phyloP scores from a whole-genome alignment of 2,113 vertebrate genomes.

The Damaliscus lunatus region DNA sequence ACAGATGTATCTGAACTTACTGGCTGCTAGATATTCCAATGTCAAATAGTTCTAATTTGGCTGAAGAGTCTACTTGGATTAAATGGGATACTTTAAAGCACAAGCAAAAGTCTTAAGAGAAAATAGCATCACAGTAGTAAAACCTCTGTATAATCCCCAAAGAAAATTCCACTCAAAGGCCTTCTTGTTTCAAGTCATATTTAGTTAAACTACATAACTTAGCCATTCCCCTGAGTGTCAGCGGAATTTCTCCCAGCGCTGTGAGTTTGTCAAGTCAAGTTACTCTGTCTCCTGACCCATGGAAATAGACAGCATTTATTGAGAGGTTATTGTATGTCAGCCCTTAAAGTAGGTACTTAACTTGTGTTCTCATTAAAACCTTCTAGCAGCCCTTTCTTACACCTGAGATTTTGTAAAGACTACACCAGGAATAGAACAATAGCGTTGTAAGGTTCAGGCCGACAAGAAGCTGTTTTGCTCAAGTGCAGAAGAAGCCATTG shows the following conservation, averaged over 20 bases:
- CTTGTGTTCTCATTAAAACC: not conserved
- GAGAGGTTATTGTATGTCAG: not conserved
- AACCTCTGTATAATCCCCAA: not conserved
- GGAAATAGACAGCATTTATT: not conserved
- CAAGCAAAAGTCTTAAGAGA: slow-evolving; percentile 15
- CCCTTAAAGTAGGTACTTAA: not conserved
- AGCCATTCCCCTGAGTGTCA: slow-evolving; percentile 1
- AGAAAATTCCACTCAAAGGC: not conserved
- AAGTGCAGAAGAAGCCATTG: not conserved
- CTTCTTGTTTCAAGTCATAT: slow-evolving; percentile 24
- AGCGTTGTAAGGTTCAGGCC: not conserved
- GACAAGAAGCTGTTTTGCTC: not conserved
- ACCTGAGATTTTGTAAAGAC: not conserved
- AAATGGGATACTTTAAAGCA: slow-evolving; percentile 22
- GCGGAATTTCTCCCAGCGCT: slow-evolving; percentile 16
- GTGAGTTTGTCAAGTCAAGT: slow-evolving; percentile 33
- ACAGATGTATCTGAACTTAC: not conserved
- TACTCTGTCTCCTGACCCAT: not conserved
- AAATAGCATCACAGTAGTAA: not conserved
- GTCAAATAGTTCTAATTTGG: slow-evolving; percentile 24
- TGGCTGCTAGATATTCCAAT: not conserved
- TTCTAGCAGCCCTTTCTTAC: not conserved
- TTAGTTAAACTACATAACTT: slow-evolving; percentile 10
- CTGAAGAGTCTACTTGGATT: not conserved
- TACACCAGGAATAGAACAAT: not conserved